Evolutionary conservation across 2,113 vertebrate species (phyloP).

Genomic region (Etia nguti): DNA sequence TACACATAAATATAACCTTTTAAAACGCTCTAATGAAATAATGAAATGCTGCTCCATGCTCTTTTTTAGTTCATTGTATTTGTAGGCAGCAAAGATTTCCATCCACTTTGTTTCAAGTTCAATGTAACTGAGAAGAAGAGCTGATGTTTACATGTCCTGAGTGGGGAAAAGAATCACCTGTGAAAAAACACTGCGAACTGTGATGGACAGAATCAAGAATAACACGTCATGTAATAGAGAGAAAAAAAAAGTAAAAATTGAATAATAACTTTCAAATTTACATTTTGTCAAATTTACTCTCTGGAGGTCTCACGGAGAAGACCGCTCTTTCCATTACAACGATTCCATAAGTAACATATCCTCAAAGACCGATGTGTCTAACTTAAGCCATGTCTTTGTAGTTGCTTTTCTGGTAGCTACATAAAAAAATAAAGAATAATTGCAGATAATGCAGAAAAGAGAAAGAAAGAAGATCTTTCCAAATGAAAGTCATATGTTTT

Average conservation of each 20-base stretch:
- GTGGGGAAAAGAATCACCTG: background rate
- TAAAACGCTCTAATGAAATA: background rate
- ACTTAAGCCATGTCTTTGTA: background rate
- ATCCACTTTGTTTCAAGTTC: background rate
- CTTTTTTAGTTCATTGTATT: background rate
- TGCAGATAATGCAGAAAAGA: background rate
- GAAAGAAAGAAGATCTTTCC: background rate
- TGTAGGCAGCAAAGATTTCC: background rate
- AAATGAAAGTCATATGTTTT: background rate
- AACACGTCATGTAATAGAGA: background rate
- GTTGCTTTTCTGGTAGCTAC: background rate
- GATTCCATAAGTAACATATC: background rate
- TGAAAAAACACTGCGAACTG: background rate
- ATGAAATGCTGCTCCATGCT: background rate
- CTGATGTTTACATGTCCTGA: background rate
- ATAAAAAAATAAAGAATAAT: background rate
- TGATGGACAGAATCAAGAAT: too few relatives aligned
- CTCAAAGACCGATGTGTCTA: background rate
- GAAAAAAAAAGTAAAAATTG: background rate
- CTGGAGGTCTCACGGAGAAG: background rate
- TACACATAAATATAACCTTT: rapidly evolving
- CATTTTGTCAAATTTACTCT: background rate
- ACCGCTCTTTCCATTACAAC: background rate
- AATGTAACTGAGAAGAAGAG: background rate
- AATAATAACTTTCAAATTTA: background rate